Evolutionary conservation across 2,888 invertebrate genomes (phyloP).

Genomic region (Leptogaster cylindrica): DNA sequence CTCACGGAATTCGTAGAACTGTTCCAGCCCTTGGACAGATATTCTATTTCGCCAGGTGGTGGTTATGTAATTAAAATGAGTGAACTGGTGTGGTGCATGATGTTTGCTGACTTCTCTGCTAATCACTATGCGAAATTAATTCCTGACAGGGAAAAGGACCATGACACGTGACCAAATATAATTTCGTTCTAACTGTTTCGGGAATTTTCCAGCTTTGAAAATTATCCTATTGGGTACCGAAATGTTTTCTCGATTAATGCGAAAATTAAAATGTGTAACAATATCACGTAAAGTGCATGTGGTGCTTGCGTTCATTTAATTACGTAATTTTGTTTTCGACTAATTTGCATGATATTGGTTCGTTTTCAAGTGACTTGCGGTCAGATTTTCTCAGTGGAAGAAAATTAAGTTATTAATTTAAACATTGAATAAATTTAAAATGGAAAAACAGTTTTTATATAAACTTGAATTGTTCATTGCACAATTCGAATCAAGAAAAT

Average conservation of each 20-base stretch:
- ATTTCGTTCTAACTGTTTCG: slow-evolving; percentile 16
- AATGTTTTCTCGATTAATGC: slow-evolving; percentile 9
- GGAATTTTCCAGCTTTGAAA: neutral
- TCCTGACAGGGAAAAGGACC: slow-evolving; percentile 1
- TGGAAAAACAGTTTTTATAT: too few species aligned
- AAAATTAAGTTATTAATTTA: too few species aligned
- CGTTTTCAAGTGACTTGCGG: neutral
- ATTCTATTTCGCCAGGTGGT: slow-evolving; percentile 14
- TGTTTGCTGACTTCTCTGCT: slow-evolving; percentile 32
- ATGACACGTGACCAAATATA: slow-evolving; percentile 27
- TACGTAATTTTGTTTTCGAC: neutral
- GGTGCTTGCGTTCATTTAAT: slow-evolving; percentile 17
- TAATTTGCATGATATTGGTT: neutral
- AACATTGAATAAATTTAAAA: too few species aligned
- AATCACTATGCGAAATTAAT: slow-evolving; percentile 31
- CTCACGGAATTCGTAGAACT: neutral
- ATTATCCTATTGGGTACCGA: neutral
- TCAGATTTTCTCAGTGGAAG: neutral
- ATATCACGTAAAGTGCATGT: slow-evolving; percentile 20
- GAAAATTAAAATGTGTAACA: slow-evolving; percentile 6
- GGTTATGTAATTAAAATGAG: slow-evolving; percentile 38
- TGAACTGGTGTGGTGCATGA: slow-evolving; percentile 15
- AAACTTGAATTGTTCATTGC: too few species aligned
- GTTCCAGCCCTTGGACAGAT: neutral
- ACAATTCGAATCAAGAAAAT: too few species aligned